Evolutionary conservation across 2,113 vertebrate species (phyloP), one percentile per base, ranked within the genome.

Genomic region (Stomatorhinus ivindoensis): DNA sequence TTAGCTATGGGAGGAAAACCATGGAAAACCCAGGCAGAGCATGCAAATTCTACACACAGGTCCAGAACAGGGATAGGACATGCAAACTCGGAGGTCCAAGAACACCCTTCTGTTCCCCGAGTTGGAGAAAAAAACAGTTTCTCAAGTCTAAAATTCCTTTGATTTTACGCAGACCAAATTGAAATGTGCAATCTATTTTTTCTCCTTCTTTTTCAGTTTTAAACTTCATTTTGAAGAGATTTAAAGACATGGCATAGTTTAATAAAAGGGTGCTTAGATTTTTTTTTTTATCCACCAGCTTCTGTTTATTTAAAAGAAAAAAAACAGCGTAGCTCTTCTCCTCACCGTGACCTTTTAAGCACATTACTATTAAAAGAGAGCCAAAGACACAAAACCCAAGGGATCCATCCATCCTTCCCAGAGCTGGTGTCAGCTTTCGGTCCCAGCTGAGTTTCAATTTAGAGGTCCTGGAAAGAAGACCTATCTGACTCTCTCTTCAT

Each of bases 271-370:
- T n/a, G 44, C n/a, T 87, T 89, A 21, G 42, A 58, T 50, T 24
- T 55, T 51, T 83, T 21, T 19, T 51, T 89, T 35, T 31, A 69
- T 90, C 17, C 82, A 91, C 91, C 92, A 93, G 92, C 93, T 94
- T 93, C 93, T 91, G 92, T 93, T 95, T 95, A 94, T 90, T 93
- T 87, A 91, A 89, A 90, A 93, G 91, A 94, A 91, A 92, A 94
- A 94, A 97, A n/a, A 97, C 97, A 98, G 97, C 94, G 97, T 95
- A 95, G 96, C 95, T 97, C 97, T 93, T 96, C 95, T 97, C 97
- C 93, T 96, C 97, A 96, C 95, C 94, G 89, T 92, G 93, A 95
- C 95, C 92, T 90, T 95, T 94, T 93, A 95, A 95, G 96, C 95
- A 94, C 94, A 94, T 92, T 92, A 91, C 92, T 91, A 91, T 93